Evolutionary conservation across 2,113 vertebrate genomes (phyloP).

Genomic region (Tangachromis dhanisi): DNA sequence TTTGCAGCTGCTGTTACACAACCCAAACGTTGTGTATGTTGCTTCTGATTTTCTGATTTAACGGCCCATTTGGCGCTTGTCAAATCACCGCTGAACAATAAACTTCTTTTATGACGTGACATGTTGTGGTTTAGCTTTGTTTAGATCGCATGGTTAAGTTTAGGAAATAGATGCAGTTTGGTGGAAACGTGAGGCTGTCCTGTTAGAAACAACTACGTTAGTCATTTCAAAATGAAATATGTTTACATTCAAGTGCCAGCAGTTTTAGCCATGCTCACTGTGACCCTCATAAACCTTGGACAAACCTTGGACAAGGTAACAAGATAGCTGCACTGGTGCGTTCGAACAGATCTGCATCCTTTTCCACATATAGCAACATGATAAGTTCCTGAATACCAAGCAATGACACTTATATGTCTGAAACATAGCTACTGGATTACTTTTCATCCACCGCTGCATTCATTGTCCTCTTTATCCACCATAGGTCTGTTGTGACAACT

Average conservation of each 20-base stretch:
- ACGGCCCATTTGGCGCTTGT: neutral
- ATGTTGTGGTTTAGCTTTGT: neutral
- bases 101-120: neutral
- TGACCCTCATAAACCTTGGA: conserved; percentile 13
- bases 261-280: neutral
- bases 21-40: neutral
- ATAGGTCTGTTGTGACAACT: neutral
- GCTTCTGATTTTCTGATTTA: neutral
- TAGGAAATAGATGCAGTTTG: neutral
- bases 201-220: neutral
- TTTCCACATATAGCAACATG: neutral
- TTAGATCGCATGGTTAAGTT: neutral
- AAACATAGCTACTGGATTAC: neutral
- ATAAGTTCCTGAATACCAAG: neutral
- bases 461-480: neutral
- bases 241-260: neutral
- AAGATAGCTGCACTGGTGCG: neutral
- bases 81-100: neutral
- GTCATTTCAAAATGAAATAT: neutral
- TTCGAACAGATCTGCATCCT: neutral
- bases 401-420: neutral
- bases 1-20: neutral
- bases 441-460: neutral
- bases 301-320: conserved; percentile 4
- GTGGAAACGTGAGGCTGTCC: neutral